Base-by-base conservation (phyloP, 2,113 vertebrate species). In the Butorides virescens region DNA sequence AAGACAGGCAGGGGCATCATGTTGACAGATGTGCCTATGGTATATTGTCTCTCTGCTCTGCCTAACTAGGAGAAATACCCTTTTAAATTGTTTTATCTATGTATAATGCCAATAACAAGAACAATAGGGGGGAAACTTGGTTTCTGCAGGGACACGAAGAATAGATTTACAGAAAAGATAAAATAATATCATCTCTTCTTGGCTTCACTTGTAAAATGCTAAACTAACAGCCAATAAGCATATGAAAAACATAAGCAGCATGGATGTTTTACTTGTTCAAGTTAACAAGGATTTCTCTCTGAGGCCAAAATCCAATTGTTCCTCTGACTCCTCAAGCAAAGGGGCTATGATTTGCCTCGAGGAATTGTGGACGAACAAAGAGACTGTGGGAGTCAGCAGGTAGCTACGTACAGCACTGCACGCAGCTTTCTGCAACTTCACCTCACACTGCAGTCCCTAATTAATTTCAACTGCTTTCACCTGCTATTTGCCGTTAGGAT, bases 101-200 rank as follows among this genome's bases (percentile, higher is more conserved):
- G 80, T 76, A 25, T 87, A 95, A 92, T 66, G 79, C 66, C 85
- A 52, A 56, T 80, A 63, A 94, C 79, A 95, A 95, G 80, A 95
- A 86, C 72, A 86, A 94, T 22, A 81, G 65, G 39, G n/a, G 47
- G 16, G 27, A 65, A 91, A 70, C 55, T 88, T 62, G n/a, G 44
- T 65, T 92, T 95, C 89, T 86, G 70, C 47, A 83, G 58, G 65
- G 16, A 71, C 20, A 73, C 5, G 34, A 78, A 50, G 13, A 96
- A 86, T 93, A 82, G 91, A 61, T 96, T 92, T 58, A 87, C 9
- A 71, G 70, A 10, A 82, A 84, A 82, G 50, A 73, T 42, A 86
- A 95, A 93, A 88, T 68, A 90, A 82, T 73, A 85, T 49, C 14
- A 83, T 53, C n/a, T 93, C 53, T 66, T 95, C 67, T 49, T 53